Base-by-base conservation (phyloP, 2,888 invertebrate species). In the Agriotes lineatus region DNA sequence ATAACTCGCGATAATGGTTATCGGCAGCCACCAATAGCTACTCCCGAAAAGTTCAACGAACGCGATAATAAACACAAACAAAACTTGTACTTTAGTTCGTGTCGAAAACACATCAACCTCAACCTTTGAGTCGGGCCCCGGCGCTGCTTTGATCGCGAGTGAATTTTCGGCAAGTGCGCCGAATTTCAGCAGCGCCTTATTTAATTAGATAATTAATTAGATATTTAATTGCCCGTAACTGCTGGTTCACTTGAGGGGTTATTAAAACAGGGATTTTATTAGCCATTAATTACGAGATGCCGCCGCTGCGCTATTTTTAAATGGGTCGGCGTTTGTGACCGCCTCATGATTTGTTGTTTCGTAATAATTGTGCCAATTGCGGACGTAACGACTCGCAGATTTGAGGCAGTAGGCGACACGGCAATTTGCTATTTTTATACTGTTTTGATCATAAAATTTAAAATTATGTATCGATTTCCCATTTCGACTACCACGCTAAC, bases 251-350 rank as follows among this genome's bases (percentile, higher is more conserved):
- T 56, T 56, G 22, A 56, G 22, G 35, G 37, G 56, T 56, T 56
- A 56, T 56, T 56, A 56, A 56, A 56, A 56, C 56, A 56, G 19
- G 56, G 56, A 56, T 56, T 56, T 56, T 56, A 56, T 56, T 56
- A 39, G 56, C 56, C 56, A 56, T 56, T 56, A 37, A 56, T 56
- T 56, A 39, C 33, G 52, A 16, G 35, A 22, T 33, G 52, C 33
- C 52, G 35, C 33, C 33, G 30, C 33, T 52, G 52, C 16, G 14
- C 42, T 14, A 14, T 42, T 42, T 39, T 42, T 42, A 42, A 18
- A 14, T 42, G 42, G 18, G 42, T 14, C 42, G 42, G 42, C 42
- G 2, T 42, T 42, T 42, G 9, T 42, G 7, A 42, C 14, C 14
- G 42, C 5, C 14, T 1, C 39, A 5, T 42, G 2, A 12, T 42